phyloP scores from a whole-genome alignment of 2,113 vertebrate species.

The Sceloporus tristichus region DNA sequence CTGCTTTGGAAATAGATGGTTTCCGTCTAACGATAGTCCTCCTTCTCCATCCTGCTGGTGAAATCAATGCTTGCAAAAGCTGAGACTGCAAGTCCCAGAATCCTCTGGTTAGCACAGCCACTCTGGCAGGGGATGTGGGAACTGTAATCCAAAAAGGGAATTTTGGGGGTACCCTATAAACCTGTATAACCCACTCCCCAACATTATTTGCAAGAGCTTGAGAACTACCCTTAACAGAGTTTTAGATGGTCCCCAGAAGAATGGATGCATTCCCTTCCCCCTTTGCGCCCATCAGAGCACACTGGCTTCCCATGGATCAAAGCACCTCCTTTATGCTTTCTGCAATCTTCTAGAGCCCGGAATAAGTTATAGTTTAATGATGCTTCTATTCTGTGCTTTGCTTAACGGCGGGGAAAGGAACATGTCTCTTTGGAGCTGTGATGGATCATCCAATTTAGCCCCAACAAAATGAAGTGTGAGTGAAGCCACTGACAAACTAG shows the following conservation, averaged over 20 bases:
- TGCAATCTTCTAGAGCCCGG: background rate
- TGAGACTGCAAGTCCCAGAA: too few relatives aligned
- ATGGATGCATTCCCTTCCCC: background rate
- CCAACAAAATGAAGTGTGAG: constrained; percentile 48
- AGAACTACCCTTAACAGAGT: background rate
- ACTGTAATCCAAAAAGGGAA: too few relatives aligned
- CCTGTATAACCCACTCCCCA: background rate
- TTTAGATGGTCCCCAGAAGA: background rate
- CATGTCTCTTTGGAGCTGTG: constrained; percentile 43
- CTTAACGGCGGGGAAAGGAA: constrained; percentile 43
- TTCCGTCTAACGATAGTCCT: too few relatives aligned
- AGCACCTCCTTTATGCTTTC: background rate
- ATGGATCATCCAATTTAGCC: constrained; percentile 47
- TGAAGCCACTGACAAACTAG: constrained; percentile 41
- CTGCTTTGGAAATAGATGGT: too few relatives aligned
- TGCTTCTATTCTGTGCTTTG: constrained; percentile 38
- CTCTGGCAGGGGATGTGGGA: too few relatives aligned
- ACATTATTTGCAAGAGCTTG: background rate
- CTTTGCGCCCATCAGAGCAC: background rate
- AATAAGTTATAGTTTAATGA: constrained; percentile 45
- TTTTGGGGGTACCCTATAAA: background rate
- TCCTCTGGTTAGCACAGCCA: too few relatives aligned
- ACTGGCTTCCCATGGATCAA: background rate
- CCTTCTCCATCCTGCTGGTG: too few relatives aligned
- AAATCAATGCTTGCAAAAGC: background rate